Evolutionary conservation across 2,888 invertebrate genomes (phyloP).

Genomic region (Calameuta idolon): DNA sequence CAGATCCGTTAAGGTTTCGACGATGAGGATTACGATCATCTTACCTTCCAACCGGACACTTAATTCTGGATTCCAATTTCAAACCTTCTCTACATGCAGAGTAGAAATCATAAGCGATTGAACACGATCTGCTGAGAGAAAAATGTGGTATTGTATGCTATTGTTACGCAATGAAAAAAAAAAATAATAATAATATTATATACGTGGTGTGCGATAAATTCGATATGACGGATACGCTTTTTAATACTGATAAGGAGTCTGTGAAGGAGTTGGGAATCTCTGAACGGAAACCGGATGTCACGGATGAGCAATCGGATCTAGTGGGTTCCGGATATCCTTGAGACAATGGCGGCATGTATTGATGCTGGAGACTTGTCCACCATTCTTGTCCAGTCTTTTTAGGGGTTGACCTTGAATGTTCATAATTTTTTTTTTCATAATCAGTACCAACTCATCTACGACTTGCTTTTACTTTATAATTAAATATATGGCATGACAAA

Average conservation of each 20-base stretch:
- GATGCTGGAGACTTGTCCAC: constrained; percentile 38
- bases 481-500: not conserved
- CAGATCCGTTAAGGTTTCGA: not conserved
- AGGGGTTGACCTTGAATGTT: constrained; percentile 30
- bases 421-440: constrained; percentile 6
- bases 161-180: not conserved
- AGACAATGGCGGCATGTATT: constrained; percentile 35
- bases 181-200: not conserved
- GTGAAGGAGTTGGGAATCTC: constrained; percentile 11
- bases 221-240: not conserved
- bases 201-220: not conserved
- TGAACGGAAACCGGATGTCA: constrained; percentile 32
- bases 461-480: constrained; percentile 3
- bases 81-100: constrained; percentile 24
- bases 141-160: not conserved
- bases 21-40: not conserved
- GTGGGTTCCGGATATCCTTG: constrained; percentile 24
- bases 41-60: not conserved
- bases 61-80: constrained; percentile 33
- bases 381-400: constrained; percentile 31
- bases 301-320: constrained; percentile 38
- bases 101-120: constrained; percentile 14
- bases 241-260: not conserved
- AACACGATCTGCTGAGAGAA: constrained; percentile 23
- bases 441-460: constrained; percentile 7